Conservation (phyloP, 1,140 invertebrate genomes). For the Bombus consobrinus region DNA sequence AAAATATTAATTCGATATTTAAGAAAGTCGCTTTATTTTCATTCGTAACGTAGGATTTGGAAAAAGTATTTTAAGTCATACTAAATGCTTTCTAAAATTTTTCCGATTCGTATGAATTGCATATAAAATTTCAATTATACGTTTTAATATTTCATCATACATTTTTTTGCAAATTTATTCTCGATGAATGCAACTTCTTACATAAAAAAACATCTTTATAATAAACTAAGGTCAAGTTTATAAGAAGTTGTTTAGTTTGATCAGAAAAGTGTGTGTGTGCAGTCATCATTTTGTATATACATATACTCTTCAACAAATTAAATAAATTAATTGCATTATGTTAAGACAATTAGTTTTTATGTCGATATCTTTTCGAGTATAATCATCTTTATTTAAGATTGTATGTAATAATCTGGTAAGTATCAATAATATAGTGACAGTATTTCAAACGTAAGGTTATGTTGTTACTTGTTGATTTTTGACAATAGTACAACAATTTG, state of each 20-base stretch:
- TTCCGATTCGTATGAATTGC: neutral
- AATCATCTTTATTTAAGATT: neutral
- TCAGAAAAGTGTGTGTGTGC: neutral
- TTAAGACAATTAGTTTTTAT: neutral
- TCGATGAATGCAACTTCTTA: neutral
- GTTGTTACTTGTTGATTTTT: constrained; percentile 47
- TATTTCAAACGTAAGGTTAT: constrained; percentile 29
- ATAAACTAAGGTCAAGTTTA: constrained; percentile 14
- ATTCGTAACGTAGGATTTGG: neutral
- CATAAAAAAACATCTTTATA: neutral
- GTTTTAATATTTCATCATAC: neutral
- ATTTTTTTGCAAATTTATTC: neutral
- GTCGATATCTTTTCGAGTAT: neutral
- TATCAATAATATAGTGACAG: neutral
- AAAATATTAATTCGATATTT: neutral
- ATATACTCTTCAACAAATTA: neutral
- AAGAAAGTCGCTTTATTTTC: neutral
- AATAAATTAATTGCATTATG: constrained; percentile 10
- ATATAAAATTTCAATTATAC: neutral
- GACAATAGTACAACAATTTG: constrained; percentile 10
- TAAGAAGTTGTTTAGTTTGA: constrained; percentile 11
- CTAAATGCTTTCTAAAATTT: neutral
- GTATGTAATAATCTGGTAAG: constrained; percentile 10
- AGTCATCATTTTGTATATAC: constrained; percentile 3
- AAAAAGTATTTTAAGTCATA: neutral